A percentile compares a stretch with the other conserved stretches of the same genome.
phyloP scores from a whole-genome alignment of 1,140 invertebrate species.

The Drosophila kurseongensis region DNA sequence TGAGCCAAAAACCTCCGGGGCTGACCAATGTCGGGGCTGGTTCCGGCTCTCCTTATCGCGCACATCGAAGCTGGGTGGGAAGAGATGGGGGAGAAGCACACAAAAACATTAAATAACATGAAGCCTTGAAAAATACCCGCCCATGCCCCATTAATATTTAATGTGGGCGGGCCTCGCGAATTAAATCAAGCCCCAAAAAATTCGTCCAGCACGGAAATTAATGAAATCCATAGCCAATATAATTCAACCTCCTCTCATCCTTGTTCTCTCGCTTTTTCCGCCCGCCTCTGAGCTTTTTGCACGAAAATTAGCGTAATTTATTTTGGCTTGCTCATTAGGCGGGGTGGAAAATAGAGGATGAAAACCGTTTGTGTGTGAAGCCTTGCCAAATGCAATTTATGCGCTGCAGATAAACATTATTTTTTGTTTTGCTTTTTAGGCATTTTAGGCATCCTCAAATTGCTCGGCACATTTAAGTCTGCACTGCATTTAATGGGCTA shows the following conservation, averaged over 20 bases:
- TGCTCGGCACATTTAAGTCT: constrained; percentile 29
- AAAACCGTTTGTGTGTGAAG: constrained; percentile 5
- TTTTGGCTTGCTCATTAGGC: constrained; percentile 68
- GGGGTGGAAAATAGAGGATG: constrained; percentile 5
- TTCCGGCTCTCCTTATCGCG: constrained; percentile 89
- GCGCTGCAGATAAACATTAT: constrained; percentile 65
- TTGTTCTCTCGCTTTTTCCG: constrained; percentile 7
- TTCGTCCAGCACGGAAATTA: constrained; percentile 48
- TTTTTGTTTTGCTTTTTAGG: constrained; percentile 29
- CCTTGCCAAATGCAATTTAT: constrained; percentile 75
- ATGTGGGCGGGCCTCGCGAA: constrained; percentile 42
- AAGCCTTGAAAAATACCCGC: constrained; percentile 12
- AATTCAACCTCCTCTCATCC: constrained; percentile 33
- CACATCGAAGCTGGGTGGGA: constrained; percentile 89
- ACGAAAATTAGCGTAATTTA: constrained; percentile 77
- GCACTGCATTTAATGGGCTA: constrained; percentile 71
- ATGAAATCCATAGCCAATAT: constrained; percentile 72
- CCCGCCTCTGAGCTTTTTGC: constrained; percentile 38
- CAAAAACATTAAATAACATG: constrained; percentile 59
- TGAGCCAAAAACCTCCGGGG: constrained; percentile 91
- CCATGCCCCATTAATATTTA: constrained; percentile 57
- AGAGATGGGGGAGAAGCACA: constrained; percentile 42
- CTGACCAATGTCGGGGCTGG: constrained; percentile 90
- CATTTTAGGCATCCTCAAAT: constrained; percentile 11
- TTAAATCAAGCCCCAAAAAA: constrained; percentile 55